phyloP scores from a whole-genome alignment of 2,797 vertebrate genomes.

The Peromyscus eremicus region DNA sequence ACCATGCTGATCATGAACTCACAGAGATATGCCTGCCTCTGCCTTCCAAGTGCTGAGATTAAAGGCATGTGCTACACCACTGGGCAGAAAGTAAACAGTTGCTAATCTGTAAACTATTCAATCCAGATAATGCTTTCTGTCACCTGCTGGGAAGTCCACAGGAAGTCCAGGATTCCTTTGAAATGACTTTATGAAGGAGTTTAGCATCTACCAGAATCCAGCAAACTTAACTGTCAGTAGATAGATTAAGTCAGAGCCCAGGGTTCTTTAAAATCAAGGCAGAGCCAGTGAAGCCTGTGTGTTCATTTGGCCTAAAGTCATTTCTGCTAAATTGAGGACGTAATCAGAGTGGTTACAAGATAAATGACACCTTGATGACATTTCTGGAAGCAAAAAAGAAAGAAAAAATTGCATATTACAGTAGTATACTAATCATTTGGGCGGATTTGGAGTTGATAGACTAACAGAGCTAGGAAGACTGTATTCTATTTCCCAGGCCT shows the following conservation, averaged over 20 bases:
- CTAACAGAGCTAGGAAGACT: conserved; percentile 1
- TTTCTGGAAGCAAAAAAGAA: not conserved
- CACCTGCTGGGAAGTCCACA: not conserved
- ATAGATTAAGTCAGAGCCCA: not conserved
- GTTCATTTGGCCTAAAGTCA: conserved; percentile 24
- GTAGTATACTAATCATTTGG: not conserved
- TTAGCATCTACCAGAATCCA: not conserved
- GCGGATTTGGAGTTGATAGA: not conserved
- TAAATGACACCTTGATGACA: conserved; percentile 6
- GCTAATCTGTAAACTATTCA: not conserved
- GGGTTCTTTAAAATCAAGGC: not conserved
- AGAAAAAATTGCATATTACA: not conserved
- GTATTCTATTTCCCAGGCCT: not conserved
- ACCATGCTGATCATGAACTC: not conserved
- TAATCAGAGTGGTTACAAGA: conserved; percentile 28
- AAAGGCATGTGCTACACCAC: not conserved
- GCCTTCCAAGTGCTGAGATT: not conserved
- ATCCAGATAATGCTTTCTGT: not conserved
- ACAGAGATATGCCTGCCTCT: not conserved
- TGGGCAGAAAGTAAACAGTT: conserved; percentile 33
- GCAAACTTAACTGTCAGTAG: not conserved
- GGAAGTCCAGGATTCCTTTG: not conserved
- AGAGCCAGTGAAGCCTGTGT: not conserved
- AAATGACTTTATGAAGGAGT: conserved; percentile 23
- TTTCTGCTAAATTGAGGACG: not conserved